These are phyloP conservation scores for Trididemnum nubilum DNA, from an alignment of 23 tunicate genomes.

Conservation along the genomic window DNA sequence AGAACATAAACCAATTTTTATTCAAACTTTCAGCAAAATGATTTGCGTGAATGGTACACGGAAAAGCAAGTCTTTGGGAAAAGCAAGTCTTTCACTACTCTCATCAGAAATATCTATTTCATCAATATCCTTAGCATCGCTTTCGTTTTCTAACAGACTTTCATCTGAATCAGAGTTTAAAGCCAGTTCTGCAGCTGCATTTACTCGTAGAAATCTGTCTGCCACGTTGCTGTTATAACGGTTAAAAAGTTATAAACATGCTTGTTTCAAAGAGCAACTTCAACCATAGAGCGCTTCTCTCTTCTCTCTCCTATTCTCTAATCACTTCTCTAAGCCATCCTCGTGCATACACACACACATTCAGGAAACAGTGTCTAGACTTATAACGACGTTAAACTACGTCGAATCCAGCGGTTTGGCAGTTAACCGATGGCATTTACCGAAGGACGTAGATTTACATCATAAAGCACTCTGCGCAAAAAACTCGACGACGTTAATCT, in stretches of 20 bases:
- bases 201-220: slow-evolving; percentile 30
- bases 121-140: slow-evolving; percentile 29
- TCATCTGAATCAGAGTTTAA: slow-evolving; percentile 37
- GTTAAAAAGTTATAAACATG: slow-evolving; percentile 30
- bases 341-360: slow-evolving; percentile 34
- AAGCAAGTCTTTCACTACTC: slow-evolving; percentile 27
- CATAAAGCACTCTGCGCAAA: slow-evolving; percentile 37
- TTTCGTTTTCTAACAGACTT: slow-evolving; percentile 35
- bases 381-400: slow-evolving; percentile 31
- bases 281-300: slow-evolving; percentile 37
- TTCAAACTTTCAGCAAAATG: slow-evolving; percentile 31
- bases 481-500: slow-evolving; percentile 37
- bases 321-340: slow-evolving; percentile 37
- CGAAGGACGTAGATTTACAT: slow-evolving; percentile 30
- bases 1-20: slow-evolving; percentile 20
- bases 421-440: no score
- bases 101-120: slow-evolving; percentile 28
- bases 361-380: slow-evolving; percentile 36
- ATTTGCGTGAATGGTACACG: slow-evolving; percentile 28
- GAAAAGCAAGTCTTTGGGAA: slow-evolving; percentile 32
- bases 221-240: slow-evolving; percentile 36
- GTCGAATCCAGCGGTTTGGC: slow-evolving; percentile 38
- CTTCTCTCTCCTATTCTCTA: slow-evolving; percentile 35
- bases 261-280: slow-evolving; percentile 33
- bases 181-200: slow-evolving; percentile 28